Base-by-base conservation (phyloP, 1,140 invertebrate species). In the Drosophila athabasca region DNA sequence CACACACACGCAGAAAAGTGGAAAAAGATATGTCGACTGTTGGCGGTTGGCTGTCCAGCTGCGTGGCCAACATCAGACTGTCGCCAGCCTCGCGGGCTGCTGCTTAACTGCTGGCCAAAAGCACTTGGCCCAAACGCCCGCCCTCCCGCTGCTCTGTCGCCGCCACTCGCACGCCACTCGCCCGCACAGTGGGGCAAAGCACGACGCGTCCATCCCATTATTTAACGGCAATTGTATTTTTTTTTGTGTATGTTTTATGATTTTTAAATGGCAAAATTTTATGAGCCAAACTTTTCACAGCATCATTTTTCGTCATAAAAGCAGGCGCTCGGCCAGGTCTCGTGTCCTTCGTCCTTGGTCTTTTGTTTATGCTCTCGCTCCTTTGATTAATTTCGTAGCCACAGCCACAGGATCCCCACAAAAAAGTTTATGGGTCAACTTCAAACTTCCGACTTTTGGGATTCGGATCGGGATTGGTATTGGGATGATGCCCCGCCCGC, bases 1-100 rank as follows among this genome's bases (percentile, higher is more conserved):
- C 64, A 70, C 41, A 49, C 31, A 65, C 58, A 35, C 17, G 1
- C 17, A 57, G 29, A 66, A 55, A 62, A 65, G 66, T 26, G 24
- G 62, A 62, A 71, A 65, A 61, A 49, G 59, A 43, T 41, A 54
- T 69, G 64, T 69, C 41, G 64, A 76, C 69, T 53, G 51, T 61
- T 51, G 59, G 69, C 24, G 24, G 24, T 26, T 26, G 51, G 79
- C 82, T 82, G 62, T 82, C 82, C 83, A 83, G 82, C 82, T 87
- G 83, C 58, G 83, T 53, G 69, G 83, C 66, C 79, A 73, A 88
- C 79, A 88, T 76, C 70, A 87, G 83, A 88, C 83, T 88, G 82
- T 87, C 82, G 82, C 79, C 82, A 79, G 71, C 71, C 52, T 50
- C 67, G 43, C 26, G 50, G 54, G 60, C 58, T 44, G 68, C 76